A percentile compares a stretch with the other conserved stretches of the same genome.
phyloP scores from a whole-genome alignment of 2,113 vertebrate genomes.

The Pycnonotus jocosus region DNA sequence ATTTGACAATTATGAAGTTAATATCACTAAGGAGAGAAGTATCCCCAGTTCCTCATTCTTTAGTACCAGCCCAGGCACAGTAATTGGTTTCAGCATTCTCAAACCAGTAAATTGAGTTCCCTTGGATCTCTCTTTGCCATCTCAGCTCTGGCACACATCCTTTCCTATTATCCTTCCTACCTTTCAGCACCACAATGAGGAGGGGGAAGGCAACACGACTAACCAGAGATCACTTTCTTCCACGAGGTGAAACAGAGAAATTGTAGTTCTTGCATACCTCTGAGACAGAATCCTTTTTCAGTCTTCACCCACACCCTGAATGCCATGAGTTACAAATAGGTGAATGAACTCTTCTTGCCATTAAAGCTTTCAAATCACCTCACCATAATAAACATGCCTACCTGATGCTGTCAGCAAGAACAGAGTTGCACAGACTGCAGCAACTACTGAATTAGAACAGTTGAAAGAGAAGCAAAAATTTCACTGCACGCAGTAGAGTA shows the following conservation, averaged over 20 bases:
- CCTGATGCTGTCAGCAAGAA: not conserved
- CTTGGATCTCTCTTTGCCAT: not conserved
- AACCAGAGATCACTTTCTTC: not conserved
- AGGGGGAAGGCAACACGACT: not conserved
- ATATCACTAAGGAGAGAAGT: not conserved
- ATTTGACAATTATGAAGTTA: not conserved
- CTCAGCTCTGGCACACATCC: not conserved
- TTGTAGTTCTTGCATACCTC: not conserved
- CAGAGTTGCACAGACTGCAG: not conserved
- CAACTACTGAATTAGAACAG: not conserved
- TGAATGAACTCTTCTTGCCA: not conserved
- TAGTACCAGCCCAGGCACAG: not conserved
- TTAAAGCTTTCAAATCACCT: not conserved
- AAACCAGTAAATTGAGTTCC: conserved; percentile 27
- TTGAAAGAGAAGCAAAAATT: not conserved
- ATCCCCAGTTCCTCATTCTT: conserved; percentile 23
- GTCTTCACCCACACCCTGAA: not conserved
- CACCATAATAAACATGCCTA: not conserved
- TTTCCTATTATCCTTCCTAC: not conserved
- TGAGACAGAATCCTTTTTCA: not conserved
- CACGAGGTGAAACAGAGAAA: not conserved
- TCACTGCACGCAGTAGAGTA: not conserved
- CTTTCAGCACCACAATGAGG: not conserved
- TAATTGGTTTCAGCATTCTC: conserved; percentile 2
- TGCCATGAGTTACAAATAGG: not conserved